These are phyloP conservation scores for Gonatopus flavifemur DNA, from an alignment of 1,140 invertebrate species.

Conservation along the genomic window DNA sequence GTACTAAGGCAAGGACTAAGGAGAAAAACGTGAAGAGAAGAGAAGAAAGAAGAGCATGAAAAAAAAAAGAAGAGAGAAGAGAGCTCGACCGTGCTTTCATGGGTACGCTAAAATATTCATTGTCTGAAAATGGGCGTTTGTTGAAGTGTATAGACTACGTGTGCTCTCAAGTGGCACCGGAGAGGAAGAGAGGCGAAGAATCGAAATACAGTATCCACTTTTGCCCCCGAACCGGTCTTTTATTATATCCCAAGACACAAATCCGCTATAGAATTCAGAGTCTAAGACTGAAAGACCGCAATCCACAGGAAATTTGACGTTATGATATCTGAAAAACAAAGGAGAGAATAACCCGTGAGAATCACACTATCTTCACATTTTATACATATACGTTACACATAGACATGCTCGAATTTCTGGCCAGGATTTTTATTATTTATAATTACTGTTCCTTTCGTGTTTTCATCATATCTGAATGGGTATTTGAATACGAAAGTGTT, in stretches of 20 bases:
- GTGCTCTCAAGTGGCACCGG: constrained; percentile 14
- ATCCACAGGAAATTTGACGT: too few relatives aligned
- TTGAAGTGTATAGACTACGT: constrained; percentile 25
- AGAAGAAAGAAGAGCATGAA: constrained; percentile 3
- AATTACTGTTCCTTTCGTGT: too few relatives aligned
- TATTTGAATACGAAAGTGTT: too few relatives aligned
- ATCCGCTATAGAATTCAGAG: constrained; percentile 13
- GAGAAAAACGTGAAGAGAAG: background rate
- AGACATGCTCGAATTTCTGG: too few relatives aligned
- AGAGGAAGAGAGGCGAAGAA: too few relatives aligned
- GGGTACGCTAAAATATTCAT: constrained; percentile 41
- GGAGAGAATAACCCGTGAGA: too few relatives aligned
- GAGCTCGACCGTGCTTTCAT: constrained; percentile 28
- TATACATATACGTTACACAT: too few relatives aligned
- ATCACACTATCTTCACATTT: too few relatives aligned
- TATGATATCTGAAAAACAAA: too few relatives aligned
- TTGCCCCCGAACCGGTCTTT: constrained; percentile 28
- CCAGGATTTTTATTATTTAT: too few relatives aligned
- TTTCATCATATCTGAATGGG: too few relatives aligned
- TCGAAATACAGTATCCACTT: constrained; percentile 15
- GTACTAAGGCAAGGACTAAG: constrained; percentile 19
- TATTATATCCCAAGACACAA: constrained; percentile 35
- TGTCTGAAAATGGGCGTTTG: constrained; percentile 43
- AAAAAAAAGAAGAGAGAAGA: constrained; percentile 8
- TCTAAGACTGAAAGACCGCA: too few relatives aligned